These are phyloP conservation scores for Acanthococcus lagerstroemiae DNA, from an alignment of 2,888 invertebrate species.

Conservation along the genomic window DNA sequence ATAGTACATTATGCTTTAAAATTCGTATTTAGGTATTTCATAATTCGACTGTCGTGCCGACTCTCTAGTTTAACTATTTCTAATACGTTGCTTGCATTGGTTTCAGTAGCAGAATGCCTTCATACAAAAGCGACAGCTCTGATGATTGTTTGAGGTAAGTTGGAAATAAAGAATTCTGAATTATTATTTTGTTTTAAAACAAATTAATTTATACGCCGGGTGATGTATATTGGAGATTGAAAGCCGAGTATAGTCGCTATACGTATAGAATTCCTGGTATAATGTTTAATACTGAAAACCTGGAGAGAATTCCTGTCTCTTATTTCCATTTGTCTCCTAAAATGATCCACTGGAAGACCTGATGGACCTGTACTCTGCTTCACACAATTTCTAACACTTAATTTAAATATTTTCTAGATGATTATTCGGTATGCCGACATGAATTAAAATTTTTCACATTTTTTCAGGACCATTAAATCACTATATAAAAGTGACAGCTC, in stretches of 20 bases:
- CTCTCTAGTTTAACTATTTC: constrained; percentile 11
- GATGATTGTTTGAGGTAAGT: constrained; percentile 16
- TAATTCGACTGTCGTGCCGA: no score
- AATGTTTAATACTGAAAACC: no score
- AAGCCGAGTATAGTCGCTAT: no score
- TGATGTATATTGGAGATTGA: no score
- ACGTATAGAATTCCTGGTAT: no score
- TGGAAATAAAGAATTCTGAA: not conserved
- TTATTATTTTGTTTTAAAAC: not conserved
- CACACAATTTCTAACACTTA: no score
- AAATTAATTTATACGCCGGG: no score
- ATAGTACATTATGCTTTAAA: no score
- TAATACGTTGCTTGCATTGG: not conserved
- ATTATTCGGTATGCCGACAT: not conserved
- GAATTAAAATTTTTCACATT: not conserved
- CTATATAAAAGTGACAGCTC: constrained; percentile 15
- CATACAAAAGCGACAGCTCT: constrained; percentile 13
- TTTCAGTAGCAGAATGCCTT: constrained; percentile 16
- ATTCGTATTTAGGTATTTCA: no score
- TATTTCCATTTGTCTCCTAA: not conserved
- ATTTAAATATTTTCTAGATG: no score
- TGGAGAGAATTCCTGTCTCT: not conserved
- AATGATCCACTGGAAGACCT: no score
- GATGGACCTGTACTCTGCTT: no score
- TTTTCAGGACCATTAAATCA: constrained; percentile 9